Base-by-base conservation (phyloP, 2,113 vertebrate species). In the Cynoglossus semilaevis region DNA sequence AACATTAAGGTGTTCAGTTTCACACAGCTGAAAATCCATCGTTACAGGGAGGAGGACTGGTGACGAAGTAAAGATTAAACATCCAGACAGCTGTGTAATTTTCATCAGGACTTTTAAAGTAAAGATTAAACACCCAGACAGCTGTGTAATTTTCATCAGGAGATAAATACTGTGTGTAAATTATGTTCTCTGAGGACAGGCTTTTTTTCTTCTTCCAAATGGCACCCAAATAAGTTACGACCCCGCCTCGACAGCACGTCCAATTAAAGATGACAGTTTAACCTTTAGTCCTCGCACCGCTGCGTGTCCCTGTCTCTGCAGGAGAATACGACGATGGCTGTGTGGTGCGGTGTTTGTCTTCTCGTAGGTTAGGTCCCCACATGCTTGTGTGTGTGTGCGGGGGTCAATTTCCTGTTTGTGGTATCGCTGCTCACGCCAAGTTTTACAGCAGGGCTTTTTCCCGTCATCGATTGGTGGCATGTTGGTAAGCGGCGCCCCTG, bases 261-360 rank as follows among this genome's bases (percentile, higher is more conserved):
- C 77, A 72, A 85, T 85, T 88, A 87, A 84, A 83, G 70, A 84
- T 84, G 86, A 85, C 84, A 82, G 82, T 83, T 85, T 86, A 86
- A 87, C 83, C 85, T 88, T 90, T 87, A 75, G 72, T 81, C 81
- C 68, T 55, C 71, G 73, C 65, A 59, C 45, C 53, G 51, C 55
- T 42, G 53, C 54, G 67, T 48, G 29, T 9, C 47, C 53, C 47
- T 53, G 40, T 58, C 18, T 77, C 47, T 57, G 70, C 54, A 70
- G 46, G 71, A 38, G 51, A 22, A 61, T 35, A 22, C 9, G 73
- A 56, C 55, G 51, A 40, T 10, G 59, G 47, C 50, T 16, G 62
- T 7, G 47, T n/a, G 42, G 19, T 58, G 58, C 38, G 52, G 55
- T 50, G 36, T 74, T 56, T 67, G 74, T 58, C 54, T 67, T 53